Percentiles rank a stretch among this genome's conserved stretches.
Evolutionary conservation across 2,888 invertebrate genomes (phyloP).

Genomic region (Leptura quadrifasciata): DNA sequence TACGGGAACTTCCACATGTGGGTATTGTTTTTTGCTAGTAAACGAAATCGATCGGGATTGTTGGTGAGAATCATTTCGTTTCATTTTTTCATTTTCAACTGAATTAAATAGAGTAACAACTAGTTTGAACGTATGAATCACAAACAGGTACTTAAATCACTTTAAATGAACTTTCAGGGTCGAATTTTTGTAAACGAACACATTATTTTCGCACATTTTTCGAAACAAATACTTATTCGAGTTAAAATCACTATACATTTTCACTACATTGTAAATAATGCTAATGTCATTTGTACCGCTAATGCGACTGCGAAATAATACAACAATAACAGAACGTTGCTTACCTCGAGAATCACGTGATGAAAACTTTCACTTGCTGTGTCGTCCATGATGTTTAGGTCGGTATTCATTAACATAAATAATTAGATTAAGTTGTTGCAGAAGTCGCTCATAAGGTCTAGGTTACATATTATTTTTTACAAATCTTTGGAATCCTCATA

Average conservation of each 20-base stretch:
- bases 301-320: not conserved
- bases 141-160: not conserved
- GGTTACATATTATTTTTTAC: not conserved
- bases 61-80: not conserved
- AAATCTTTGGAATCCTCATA: not conserved
- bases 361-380: not conserved
- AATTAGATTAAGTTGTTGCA: not conserved
- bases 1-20: not conserved
- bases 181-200: not conserved
- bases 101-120: not conserved
- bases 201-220: not conserved
- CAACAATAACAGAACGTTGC: conserved; percentile 6
- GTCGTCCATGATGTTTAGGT: conserved; percentile 6
- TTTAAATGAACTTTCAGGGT: conserved; percentile 4
- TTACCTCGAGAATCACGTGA: conserved; percentile 7
- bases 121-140: not conserved
- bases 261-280: not conserved
- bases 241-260: not conserved
- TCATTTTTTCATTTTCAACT: not conserved
- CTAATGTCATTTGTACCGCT: not conserved
- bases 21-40: not conserved
- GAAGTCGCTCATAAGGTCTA: not conserved
- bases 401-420: conserved; percentile 1
- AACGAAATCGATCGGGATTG: conserved; percentile 1
- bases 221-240: not conserved